Evolutionary conservation across 2,888 invertebrate genomes (phyloP), one percentile per base, ranked within the genome.

Genomic region (Luperina testacea): DNA sequence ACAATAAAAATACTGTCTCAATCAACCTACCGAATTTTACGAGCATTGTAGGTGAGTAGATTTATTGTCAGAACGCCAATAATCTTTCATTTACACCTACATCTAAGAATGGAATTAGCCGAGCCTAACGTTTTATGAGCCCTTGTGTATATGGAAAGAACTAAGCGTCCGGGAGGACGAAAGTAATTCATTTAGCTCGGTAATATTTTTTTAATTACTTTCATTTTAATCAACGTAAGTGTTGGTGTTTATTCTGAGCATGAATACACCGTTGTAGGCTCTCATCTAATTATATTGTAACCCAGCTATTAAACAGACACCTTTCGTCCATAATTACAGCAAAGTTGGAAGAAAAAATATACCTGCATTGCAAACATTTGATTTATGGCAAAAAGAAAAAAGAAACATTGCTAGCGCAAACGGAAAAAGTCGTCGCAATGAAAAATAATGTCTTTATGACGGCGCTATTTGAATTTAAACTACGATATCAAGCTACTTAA

Each of bases 1-100:
- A 96, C 95, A 96, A 96, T 97, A 97, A 97, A 97, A 97, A 96
- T 96, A 96, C 96, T 95, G 95, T 95, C 96, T 96, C 96, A 96
- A 97, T 97, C 96, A 96, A 96, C 95, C 95, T 94, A 92, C 94
- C 92, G 91, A 93, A 94, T 94, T 96, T 97, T 96, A 96, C 94
- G 94, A 93, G 91, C 92, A 90, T 92, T 93, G 92, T 95, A 96
- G 96, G 95, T 96, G 94, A 95, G 94, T 93, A 92, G 93, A 95
- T 96, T 96, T 96, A 96, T 95, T 94, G 94, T 92, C 91, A 92
- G 90, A 92, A 93, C 88, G 86, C 91, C 91, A 93, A 94, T 96
- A 94, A 95, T 95, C 92, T 95, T 95, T 92, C 93, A 94, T 96
- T 95, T 95, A 94, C 95, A 95, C 95, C 94, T 94, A 87, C 87